Conservation (phyloP, 2,888 invertebrate genomes). For the Dione juno region DNA sequence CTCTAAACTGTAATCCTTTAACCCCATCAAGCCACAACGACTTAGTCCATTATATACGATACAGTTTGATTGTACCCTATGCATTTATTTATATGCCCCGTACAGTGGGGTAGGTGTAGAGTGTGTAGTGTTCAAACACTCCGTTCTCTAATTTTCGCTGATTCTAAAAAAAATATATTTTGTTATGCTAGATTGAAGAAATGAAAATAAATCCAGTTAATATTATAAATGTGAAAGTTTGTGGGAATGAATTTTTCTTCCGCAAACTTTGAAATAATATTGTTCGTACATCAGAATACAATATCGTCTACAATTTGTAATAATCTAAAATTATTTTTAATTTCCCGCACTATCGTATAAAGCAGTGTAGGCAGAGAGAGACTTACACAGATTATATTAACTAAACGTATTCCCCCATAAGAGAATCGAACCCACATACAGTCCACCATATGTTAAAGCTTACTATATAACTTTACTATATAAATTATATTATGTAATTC, state of each 20-base stretch:
- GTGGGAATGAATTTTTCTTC: no score
- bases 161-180: no score
- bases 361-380: no score
- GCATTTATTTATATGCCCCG: background rate
- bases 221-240: no score
- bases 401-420: background rate
- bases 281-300: no score
- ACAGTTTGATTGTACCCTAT: background rate
- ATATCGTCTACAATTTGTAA: no score
- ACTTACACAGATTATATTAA: no score
- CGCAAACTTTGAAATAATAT: no score
- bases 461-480: slow-evolving; percentile 17
- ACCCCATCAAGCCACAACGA: slow-evolving; percentile 32
- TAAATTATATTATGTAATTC: slow-evolving; percentile 43
- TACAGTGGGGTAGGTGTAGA: background rate
- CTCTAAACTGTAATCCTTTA: slow-evolving; percentile 34
- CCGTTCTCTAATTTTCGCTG: background rate
- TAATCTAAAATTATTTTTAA: no score
- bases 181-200: no score
- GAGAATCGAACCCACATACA: background rate
- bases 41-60: slow-evolving; percentile 7
- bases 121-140: background rate
- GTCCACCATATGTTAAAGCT: background rate
- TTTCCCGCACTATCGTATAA: no score
- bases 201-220: no score